These are phyloP conservation scores for Hypotaenidia philippensis DNA, from an alignment of 2,797 vertebrate genomes.

Conservation along the genomic window DNA sequence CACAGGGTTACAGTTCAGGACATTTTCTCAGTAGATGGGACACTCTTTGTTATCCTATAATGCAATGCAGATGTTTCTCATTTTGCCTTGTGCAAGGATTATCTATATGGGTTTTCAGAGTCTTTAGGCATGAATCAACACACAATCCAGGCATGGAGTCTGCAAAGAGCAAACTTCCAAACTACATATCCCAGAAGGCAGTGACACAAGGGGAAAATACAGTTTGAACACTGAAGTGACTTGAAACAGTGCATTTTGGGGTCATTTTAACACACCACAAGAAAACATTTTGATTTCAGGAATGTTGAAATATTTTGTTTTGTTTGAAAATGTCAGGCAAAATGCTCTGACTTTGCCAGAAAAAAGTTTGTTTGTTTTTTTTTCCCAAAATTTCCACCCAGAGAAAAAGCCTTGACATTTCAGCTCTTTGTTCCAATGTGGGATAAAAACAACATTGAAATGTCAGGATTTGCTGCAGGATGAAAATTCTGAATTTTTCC, in stretches of 20 bases:
- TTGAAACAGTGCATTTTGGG: not conserved
- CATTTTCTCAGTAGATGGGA: slow-evolving; percentile 27
- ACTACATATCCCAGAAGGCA: slow-evolving; percentile 49
- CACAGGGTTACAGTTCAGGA: not conserved
- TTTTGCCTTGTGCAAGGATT: not conserved
- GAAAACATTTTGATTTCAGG: slow-evolving; percentile 46
- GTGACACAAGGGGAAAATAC: not conserved
- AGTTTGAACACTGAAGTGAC: not conserved
- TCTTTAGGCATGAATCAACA: not conserved
- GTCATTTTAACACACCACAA: slow-evolving; percentile 16
- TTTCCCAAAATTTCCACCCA: slow-evolving; percentile 21
- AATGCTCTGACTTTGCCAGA: slow-evolving; percentile 21
- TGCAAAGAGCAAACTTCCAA: slow-evolving; percentile 4
- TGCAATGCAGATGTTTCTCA: slow-evolving; percentile 35
- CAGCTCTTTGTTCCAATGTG: slow-evolving; percentile 44
- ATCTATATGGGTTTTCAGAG: not conserved
- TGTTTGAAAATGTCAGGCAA: slow-evolving; percentile 58
- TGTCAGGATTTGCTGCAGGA: slow-evolving; percentile 55
- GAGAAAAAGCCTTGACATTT: slow-evolving; percentile 58
- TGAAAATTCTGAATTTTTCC: slow-evolving; percentile 37
- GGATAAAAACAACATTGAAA: slow-evolving; percentile 58
- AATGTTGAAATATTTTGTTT: slow-evolving; percentile 61
- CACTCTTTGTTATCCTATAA: slow-evolving; percentile 27
- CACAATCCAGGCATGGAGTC: not conserved
- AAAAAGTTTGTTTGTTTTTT: not conserved